These are phyloP conservation scores for Amphiprion percula DNA, from an alignment of 2,113 vertebrate species.

Conservation along the genomic window DNA sequence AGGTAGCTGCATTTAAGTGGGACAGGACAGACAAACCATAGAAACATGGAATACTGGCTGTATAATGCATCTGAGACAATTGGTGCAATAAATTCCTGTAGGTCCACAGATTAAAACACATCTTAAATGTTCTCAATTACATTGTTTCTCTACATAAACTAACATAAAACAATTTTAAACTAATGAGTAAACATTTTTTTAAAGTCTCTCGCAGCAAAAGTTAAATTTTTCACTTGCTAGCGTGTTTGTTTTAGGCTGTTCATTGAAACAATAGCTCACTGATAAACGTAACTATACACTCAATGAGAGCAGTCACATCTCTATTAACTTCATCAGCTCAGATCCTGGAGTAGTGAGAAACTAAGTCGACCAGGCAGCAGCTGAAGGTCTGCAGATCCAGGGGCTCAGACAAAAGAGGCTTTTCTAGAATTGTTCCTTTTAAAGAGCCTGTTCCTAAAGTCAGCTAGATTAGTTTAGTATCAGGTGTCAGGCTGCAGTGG, in stretches of 20 bases:
- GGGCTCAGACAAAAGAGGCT: slow-evolving; percentile 79
- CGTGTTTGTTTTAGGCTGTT: too few relatives aligned
- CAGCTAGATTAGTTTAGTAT: slow-evolving; percentile 80
- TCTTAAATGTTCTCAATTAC: neutral
- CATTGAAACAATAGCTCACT: too few relatives aligned
- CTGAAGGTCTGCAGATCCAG: slow-evolving; percentile 62
- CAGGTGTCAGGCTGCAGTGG: slow-evolving; percentile 75
- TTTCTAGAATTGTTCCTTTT: slow-evolving; percentile 73
- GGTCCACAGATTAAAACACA: neutral
- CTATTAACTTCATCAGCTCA: slow-evolving; percentile 25
- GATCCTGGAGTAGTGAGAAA: slow-evolving; percentile 19
- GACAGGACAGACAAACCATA: neutral
- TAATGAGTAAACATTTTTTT: neutral
- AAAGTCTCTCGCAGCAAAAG: neutral
- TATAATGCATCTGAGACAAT: neutral
- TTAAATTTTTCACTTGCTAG: neutral
- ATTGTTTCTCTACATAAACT: neutral
- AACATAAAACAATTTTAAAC: neutral
- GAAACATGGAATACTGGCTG: too few relatives aligned
- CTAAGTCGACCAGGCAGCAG: slow-evolving; percentile 23
- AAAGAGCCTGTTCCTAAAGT: slow-evolving; percentile 75
- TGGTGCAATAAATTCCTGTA: neutral
- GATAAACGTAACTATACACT: neutral
- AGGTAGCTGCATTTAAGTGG: neutral
- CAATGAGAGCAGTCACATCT: slow-evolving; percentile 8